Evolutionary conservation across 2,797 vertebrate genomes (phyloP).

Genomic region (Lagocephalus sceleratus): DNA sequence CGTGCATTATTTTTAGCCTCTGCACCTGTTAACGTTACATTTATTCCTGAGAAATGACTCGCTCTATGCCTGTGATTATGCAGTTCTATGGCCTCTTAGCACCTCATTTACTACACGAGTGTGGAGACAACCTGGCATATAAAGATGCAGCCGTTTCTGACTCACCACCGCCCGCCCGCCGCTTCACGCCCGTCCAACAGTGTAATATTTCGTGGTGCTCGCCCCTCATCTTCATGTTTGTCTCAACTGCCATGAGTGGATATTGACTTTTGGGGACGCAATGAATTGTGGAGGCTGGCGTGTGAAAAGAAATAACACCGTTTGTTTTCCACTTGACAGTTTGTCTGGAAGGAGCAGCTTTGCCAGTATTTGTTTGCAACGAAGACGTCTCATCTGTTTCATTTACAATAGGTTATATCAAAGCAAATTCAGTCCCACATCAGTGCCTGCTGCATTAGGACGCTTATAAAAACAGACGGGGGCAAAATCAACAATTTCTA

Average conservation of each 20-base stretch:
- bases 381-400: slow-evolving; percentile 32
- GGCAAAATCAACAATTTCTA: slow-evolving; percentile 30
- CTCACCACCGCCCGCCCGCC: slow-evolving; percentile 48
- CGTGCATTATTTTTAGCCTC: slow-evolving; percentile 32
- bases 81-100: slow-evolving; percentile 38
- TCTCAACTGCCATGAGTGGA: slow-evolving; percentile 52
- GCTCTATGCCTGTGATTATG: slow-evolving; percentile 38
- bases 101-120: slow-evolving; percentile 32
- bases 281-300: slow-evolving; percentile 48
- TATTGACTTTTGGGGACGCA: slow-evolving; percentile 63
- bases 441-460: slow-evolving; percentile 27
- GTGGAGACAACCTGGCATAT: slow-evolving; percentile 9
- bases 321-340: slow-evolving; percentile 54
- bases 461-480: slow-evolving; percentile 16
- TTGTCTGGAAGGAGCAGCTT: slow-evolving; percentile 42
- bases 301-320: slow-evolving; percentile 34
- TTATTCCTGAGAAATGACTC: slow-evolving; percentile 46
- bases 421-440: slow-evolving; percentile 26
- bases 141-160: slow-evolving; percentile 36
- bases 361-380: slow-evolving; percentile 32
- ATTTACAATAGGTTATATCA: slow-evolving; percentile 31
- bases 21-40: slow-evolving; percentile 35
- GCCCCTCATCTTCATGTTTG: slow-evolving; percentile 60
- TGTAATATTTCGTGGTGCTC: slow-evolving; percentile 34
- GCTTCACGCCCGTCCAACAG: slow-evolving; percentile 32